phyloP scores from a whole-genome alignment of 2,113 vertebrate genomes.

The Chloroceryle aenea region DNA sequence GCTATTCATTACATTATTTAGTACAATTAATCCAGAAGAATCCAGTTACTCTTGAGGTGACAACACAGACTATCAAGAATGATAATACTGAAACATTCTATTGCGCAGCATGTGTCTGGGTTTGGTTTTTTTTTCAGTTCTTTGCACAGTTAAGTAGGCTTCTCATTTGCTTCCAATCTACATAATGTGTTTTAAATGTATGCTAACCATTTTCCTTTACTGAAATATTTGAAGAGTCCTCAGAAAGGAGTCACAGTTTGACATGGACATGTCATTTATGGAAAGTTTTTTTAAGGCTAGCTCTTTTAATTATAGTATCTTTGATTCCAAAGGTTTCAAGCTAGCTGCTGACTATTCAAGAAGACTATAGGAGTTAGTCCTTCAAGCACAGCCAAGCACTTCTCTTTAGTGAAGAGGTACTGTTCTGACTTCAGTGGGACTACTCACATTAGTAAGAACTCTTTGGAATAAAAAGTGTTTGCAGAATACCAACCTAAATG shows the following conservation, averaged over 20 bases:
- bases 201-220: not conserved
- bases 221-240: not conserved
- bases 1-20: not conserved
- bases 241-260: not conserved
- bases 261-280: not conserved
- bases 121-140: not conserved
- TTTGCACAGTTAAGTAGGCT: not conserved
- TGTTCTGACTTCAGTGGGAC: not conserved
- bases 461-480: not conserved
- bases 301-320: not conserved
- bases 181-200: not conserved
- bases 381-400: not conserved
- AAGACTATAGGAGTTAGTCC: not conserved
- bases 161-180: not conserved
- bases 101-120: fast-evolving
- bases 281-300: not conserved
- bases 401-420: not conserved
- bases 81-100: not conserved
- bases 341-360: not conserved
- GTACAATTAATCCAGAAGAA: not conserved
- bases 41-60: not conserved
- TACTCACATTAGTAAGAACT: not conserved
- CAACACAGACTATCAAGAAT: not conserved
- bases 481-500: not conserved
- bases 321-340: not conserved